These are phyloP conservation scores for Halocynthia roretzi DNA, from an alignment of 23 tunicate genomes.

Conservation along the genomic window DNA sequence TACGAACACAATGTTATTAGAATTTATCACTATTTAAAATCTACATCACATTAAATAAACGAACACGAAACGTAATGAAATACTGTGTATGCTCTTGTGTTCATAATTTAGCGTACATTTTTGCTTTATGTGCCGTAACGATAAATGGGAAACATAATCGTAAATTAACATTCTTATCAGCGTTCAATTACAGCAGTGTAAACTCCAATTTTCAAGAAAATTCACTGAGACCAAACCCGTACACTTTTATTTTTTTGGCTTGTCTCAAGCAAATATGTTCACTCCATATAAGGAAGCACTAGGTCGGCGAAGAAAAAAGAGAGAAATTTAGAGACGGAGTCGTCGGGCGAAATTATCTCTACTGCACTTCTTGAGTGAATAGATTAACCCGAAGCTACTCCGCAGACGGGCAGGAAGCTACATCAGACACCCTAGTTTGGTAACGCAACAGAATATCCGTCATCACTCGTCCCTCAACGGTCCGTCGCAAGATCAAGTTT, in stretches of 20 bases:
- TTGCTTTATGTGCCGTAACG: too few species aligned
- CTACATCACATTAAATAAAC: too few species aligned
- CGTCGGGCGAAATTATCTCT: neutral
- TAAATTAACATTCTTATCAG: neutral
- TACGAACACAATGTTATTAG: too few species aligned
- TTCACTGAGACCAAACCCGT: neutral
- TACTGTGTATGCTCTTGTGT: too few species aligned
- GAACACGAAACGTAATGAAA: too few species aligned
- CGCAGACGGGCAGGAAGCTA: neutral
- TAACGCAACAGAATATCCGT: too few species aligned
- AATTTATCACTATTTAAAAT: too few species aligned
- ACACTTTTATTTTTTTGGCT: neutral
- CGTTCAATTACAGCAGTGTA: neutral
- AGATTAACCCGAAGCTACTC: neutral
- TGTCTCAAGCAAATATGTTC: neutral
- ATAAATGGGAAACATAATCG: too few species aligned
- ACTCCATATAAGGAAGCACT: neutral
- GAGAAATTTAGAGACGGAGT: slow-evolving; percentile 1
- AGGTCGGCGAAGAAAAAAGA: neutral
- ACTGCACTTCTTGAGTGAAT: neutral
- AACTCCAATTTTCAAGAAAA: neutral
- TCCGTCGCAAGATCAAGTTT: too few species aligned
- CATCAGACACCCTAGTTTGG: neutral
- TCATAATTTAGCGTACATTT: too few species aligned
- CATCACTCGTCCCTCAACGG: too few species aligned